Conservation (phyloP, 2,888 invertebrate species). For the Phoronis australis region DNA sequence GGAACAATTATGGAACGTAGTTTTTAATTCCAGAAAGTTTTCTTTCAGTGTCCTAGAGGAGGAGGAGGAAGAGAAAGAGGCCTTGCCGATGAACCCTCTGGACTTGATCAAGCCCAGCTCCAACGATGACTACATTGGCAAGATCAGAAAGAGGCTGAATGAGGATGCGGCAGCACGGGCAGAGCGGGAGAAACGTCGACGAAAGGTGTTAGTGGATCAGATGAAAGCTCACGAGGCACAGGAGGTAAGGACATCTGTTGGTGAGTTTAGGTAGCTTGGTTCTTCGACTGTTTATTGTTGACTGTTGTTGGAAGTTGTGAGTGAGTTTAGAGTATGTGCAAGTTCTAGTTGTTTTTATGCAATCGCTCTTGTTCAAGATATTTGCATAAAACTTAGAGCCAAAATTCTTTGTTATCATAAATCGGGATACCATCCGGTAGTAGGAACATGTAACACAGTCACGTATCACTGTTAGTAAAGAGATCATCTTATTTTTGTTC, state of each 20-base stretch:
- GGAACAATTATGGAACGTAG: too few relatives aligned
- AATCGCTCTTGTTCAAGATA: too few relatives aligned
- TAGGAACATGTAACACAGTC: too few relatives aligned
- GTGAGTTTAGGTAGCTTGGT: background rate
- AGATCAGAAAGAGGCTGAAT: conserved; percentile 47
- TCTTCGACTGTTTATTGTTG: background rate
- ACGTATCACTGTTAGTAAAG: too few relatives aligned
- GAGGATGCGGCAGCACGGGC: conserved; percentile 48
- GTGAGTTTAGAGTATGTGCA: background rate
- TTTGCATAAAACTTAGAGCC: too few relatives aligned
- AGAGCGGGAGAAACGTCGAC: conserved; percentile 49
- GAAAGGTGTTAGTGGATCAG: conserved; percentile 52
- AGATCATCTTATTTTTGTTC: too few relatives aligned
- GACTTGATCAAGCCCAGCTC: conserved; percentile 37
- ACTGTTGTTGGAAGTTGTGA: background rate
- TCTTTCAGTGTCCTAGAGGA: background rate
- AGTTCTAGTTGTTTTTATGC: background rate
- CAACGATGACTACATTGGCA: conserved; percentile 48
- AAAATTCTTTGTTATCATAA: too few relatives aligned
- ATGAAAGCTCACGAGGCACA: conserved; percentile 46
- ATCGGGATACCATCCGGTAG: too few relatives aligned
- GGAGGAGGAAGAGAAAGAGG: conserved; percentile 27
- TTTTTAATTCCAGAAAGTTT: too few relatives aligned
- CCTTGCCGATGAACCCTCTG: conserved; percentile 22
- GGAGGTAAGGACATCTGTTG: conserved; percentile 29